Evolutionary conservation across 2,797 vertebrate species (phyloP).

Genomic region (Paratrypauchen microcephalus): DNA sequence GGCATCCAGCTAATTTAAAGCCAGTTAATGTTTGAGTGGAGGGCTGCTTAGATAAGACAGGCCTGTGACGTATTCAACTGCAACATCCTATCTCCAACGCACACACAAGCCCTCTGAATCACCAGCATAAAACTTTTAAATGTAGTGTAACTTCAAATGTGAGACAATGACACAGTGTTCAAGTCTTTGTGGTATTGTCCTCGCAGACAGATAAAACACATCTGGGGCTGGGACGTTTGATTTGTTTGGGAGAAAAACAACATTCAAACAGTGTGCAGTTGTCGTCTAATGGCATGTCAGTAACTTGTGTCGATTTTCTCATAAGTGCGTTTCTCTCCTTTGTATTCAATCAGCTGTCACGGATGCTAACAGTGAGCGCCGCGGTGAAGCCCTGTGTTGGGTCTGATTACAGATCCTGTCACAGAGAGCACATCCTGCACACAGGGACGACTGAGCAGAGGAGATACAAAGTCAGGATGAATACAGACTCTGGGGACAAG

Average conservation of each 20-base stretch:
- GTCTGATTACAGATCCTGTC: constrained; percentile 34
- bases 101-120: constrained; percentile 42
- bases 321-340: constrained; percentile 48
- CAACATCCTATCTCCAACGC: constrained; percentile 27
- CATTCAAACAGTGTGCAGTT: constrained; percentile 30
- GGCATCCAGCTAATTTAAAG: constrained; percentile 73
- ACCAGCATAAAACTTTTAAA: constrained; percentile 35
- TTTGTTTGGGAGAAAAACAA: constrained; percentile 48
- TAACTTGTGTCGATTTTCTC: constrained; percentile 9
- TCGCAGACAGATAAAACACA: constrained; percentile 43
- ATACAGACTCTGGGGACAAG: constrained; percentile 1
- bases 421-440: constrained; percentile 1
- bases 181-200: constrained; percentile 18
- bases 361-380: constrained; percentile 18
- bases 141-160: constrained; percentile 1
- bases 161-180: not conserved
- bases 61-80: constrained; percentile 53
- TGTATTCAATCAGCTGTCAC: constrained; percentile 55
- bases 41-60: constrained; percentile 35
- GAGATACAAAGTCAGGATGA: not conserved
- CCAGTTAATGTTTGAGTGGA: constrained; percentile 54
- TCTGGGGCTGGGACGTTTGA: constrained; percentile 41
- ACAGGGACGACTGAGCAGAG: not conserved
- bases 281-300: constrained; percentile 49
- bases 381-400: constrained; percentile 24